Base-by-base conservation (phyloP, 2,797 vertebrate species). In the Acanthurus lineatus region DNA sequence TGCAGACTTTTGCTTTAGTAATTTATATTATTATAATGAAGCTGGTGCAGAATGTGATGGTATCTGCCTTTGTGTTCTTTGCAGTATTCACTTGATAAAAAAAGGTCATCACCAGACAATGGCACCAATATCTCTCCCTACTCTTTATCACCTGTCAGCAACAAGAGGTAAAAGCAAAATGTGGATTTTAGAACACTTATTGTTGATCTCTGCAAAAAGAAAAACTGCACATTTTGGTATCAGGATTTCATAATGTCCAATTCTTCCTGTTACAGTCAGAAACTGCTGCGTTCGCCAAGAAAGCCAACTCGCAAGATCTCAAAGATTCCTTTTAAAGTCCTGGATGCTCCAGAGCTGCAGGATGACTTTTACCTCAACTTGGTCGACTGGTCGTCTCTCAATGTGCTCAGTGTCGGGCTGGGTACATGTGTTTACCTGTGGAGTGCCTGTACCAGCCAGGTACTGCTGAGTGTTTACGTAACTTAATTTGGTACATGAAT, bases 281-380 rank as follows among this genome's bases (percentile, higher is more conserved):
- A 98, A 88, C 87, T 98, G 70, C 87, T 98, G 44, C 96, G 97
- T 38, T 98, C 97, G 0, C 97, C 97, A 2, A 94, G 97, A 86
- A 98, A 98, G 76, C 97, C 97, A 0, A 97, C 97, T 0, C 95
- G 97, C 3, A 99, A 99, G 85, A 98, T 99, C 86, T 98, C 97
- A 45, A 98, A 99, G 93, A 99, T 99, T 71, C 97, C 97, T 12
- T 98, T 99, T 88, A 99, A 99, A 89, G 97, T 98, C 45, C 92
- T 99, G 62, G 97, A 99, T 6, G 97, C 97, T 1, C 97, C 97
- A 0, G 97, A 99, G 84, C 93, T 99, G 44, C 97, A 98, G 87
- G 97, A 99, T 0, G 97, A 99, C 80, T 99, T 99, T 93, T 99
- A 98, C 92, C 94, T 99, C 88, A 99, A 99, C 86, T 92, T 99